phyloP scores from a whole-genome alignment of 2,888 invertebrate genomes.

The Diaperis boleti region DNA sequence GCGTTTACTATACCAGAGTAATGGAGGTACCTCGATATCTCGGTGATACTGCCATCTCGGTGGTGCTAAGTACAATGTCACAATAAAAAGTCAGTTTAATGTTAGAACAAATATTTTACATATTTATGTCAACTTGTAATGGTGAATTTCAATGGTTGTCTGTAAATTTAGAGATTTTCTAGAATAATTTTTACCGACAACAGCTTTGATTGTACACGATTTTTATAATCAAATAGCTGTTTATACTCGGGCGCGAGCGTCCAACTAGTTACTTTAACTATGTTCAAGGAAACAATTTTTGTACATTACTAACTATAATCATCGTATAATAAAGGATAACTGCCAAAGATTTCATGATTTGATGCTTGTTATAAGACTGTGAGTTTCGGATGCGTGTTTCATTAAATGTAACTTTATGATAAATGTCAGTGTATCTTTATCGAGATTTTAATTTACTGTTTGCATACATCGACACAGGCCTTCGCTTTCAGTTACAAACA shows the following conservation, averaged over 20 bases:
- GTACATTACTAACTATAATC: slow-evolving; percentile 42
- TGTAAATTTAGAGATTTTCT: slow-evolving; percentile 38
- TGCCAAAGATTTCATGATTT: slow-evolving; percentile 56
- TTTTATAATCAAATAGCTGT: slow-evolving; percentile 43
- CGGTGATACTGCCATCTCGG: slow-evolving; percentile 38
- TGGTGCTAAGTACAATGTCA: slow-evolving; percentile 42
- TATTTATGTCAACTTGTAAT: slow-evolving; percentile 37
- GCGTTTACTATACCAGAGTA: no score
- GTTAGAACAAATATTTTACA: slow-evolving; percentile 39
- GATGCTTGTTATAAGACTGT: slow-evolving; percentile 50
- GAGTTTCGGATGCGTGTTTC: slow-evolving; percentile 41
- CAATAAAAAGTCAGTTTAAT: slow-evolving; percentile 41
- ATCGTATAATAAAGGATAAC: slow-evolving; percentile 50
- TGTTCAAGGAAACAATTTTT: slow-evolving; percentile 25
- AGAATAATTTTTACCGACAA: slow-evolving; percentile 39
- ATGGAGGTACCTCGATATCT: no score
- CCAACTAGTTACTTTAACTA: slow-evolving; percentile 21
- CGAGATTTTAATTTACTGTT: slow-evolving; percentile 23
- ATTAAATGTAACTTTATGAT: slow-evolving; percentile 41
- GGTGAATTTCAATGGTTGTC: slow-evolving; percentile 33
- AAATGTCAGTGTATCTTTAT: slow-evolving; percentile 41
- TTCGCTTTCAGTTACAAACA: slow-evolving; percentile 35
- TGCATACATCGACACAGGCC: slow-evolving; percentile 53
- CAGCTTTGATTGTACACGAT: slow-evolving; percentile 37
- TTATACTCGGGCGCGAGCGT: slow-evolving; percentile 29